Base-by-base conservation (phyloP, 2,888 invertebrate species). In the Papilio demoleus region DNA sequence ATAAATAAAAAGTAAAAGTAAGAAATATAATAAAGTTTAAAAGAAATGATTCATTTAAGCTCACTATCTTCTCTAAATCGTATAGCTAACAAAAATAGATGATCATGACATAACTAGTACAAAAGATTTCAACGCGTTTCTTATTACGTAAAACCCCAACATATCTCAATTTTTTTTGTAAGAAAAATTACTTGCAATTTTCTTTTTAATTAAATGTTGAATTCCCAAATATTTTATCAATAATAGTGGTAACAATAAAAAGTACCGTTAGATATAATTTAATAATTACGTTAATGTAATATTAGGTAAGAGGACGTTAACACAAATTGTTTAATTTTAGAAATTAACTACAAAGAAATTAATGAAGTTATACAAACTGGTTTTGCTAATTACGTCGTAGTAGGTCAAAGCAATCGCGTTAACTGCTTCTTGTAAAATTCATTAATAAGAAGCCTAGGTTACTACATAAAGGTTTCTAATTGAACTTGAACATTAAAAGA, bases 41-140 rank as follows among this genome's bases (percentile, higher is more conserved):
- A n/a, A n/a, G n/a, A n/a, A n/a, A n/a, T n/a, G n/a, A n/a, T n/a
- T n/a, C n/a, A n/a, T n/a, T n/a, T n/a, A n/a, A n/a, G n/a, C n/a
- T n/a, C n/a, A n/a, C n/a, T n/a, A n/a, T n/a, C n/a, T n/a, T n/a
- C n/a, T n/a, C n/a, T n/a, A n/a, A n/a, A n/a, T n/a, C n/a, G n/a
- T n/a, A n/a, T n/a, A n/a, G n/a, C n/a, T n/a, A n/a, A n/a, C n/a
- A n/a, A n/a, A n/a, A n/a, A n/a, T n/a, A n/a, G n/a, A n/a, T n/a
- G n/a, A 47, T 50, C 38, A 60, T 65, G 58, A 11, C 14, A 56
- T 27, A 42, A 45, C 67, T 68, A 73, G 70, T 87, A 87, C 80
- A 88, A 91, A 91, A 91, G 91, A 91, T 84, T 81, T 92, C 88
- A 91, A 92, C 91, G 91, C 81, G 88, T 74, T 27, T 34, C 34